phyloP scores from a whole-genome alignment of 2,888 invertebrate genomes.

The Drosophila gaucha region DNA sequence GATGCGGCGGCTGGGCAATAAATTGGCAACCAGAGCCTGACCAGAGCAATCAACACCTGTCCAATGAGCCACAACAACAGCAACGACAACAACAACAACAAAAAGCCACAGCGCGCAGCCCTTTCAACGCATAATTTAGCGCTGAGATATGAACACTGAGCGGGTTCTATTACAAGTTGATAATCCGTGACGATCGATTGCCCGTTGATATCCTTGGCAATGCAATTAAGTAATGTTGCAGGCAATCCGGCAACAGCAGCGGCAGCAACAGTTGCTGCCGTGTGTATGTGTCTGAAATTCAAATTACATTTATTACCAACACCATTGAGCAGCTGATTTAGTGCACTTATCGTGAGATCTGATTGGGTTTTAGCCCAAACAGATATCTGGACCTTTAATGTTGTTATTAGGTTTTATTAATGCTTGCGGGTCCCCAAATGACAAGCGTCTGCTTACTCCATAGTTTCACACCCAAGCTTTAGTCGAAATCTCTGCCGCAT shows the following conservation, averaged over 20 bases:
- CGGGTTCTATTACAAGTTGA: constrained; percentile 66
- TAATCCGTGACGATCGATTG: constrained; percentile 81
- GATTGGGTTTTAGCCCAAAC: constrained; percentile 71
- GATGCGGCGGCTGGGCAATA: constrained; percentile 47
- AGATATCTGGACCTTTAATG: constrained; percentile 64
- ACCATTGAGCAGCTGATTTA: constrained; percentile 82
- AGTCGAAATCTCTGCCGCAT: constrained; percentile 40
- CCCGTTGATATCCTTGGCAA: constrained; percentile 68
- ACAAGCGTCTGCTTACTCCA: constrained; percentile 16
- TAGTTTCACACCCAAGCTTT: constrained; percentile 57
- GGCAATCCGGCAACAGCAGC: constrained; percentile 24
- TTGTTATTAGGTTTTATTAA: constrained; percentile 77
- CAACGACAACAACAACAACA: constrained; percentile 25
- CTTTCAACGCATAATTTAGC: constrained; percentile 69
- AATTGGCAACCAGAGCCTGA: constrained; percentile 47
- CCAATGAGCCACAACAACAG: constrained; percentile 49
- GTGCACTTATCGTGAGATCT: constrained; percentile 82
- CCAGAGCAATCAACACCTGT: constrained; percentile 83
- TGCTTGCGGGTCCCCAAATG: constrained; percentile 51
- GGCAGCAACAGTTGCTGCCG: constrained; percentile 23
- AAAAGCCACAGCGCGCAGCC: constrained; percentile 15
- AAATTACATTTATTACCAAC: constrained; percentile 83
- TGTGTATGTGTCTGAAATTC: constrained; percentile 57
- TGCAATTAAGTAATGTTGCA: constrained; percentile 74
- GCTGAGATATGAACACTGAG: constrained; percentile 37